phyloP scores from a whole-genome alignment of 2,113 vertebrate genomes.

The Emydura subglobosa region DNA sequence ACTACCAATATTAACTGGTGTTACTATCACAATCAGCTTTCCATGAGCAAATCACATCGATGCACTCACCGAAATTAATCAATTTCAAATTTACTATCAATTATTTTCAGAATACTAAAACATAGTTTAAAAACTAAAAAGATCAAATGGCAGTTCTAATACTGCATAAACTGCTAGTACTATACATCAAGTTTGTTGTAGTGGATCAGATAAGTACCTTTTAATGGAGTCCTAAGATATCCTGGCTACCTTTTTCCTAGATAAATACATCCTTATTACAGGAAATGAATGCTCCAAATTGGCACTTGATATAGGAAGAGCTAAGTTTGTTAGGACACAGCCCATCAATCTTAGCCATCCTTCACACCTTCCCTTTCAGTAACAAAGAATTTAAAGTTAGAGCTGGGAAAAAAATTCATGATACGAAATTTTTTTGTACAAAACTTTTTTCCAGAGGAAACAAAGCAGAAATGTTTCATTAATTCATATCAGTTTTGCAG shows the following conservation, averaged over 20 bases:
- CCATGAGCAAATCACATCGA: not conserved
- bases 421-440: not conserved
- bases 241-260: fast-evolving
- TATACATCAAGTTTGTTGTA: not conserved
- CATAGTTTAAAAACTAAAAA: not conserved
- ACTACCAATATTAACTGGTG: not conserved
- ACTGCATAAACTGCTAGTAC: not conserved
- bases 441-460: not conserved
- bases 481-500: not conserved
- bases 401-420: too few species aligned
- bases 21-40: not conserved
- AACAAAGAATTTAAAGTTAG: not conserved
- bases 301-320: not conserved
- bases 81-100: not conserved
- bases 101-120: not conserved
- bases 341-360: not conserved
- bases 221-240: not conserved
- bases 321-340: not conserved
- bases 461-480: not conserved
- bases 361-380: not conserved
- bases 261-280: not conserved
- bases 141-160: not conserved
- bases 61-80: not conserved
- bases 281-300: not conserved
- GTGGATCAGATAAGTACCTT: not conserved